Conservation (phyloP, 64 coral and sea anemone species). For the Porites australiensis region DNA sequence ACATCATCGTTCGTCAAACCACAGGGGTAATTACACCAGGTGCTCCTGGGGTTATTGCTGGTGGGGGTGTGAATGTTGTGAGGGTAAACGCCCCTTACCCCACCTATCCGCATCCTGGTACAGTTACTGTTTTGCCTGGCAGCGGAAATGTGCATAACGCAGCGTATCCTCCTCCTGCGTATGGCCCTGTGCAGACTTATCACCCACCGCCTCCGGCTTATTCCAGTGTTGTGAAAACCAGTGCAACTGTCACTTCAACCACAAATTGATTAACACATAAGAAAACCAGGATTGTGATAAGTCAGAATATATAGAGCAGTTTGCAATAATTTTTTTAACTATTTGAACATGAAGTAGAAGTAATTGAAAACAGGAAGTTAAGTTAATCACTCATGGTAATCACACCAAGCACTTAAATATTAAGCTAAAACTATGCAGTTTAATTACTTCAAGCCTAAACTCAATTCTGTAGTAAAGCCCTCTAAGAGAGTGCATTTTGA, state of each 20-base stretch:
- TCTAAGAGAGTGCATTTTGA: too few relatives aligned
- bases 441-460: too few relatives aligned
- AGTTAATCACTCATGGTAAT: too few relatives aligned
- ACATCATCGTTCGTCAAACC: slow-evolving; percentile 5
- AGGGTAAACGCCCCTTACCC: slow-evolving; percentile 22
- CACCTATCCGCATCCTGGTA: neutral
- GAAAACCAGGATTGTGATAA: neutral
- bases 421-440: too few relatives aligned
- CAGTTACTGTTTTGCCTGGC: neutral
- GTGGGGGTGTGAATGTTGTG: neutral
- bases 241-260: neutral
- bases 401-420: too few relatives aligned
- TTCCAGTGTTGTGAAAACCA: neutral
- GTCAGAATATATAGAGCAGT: too few relatives aligned
- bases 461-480: too few relatives aligned
- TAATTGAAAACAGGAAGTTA: too few relatives aligned
- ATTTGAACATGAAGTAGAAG: too few relatives aligned
- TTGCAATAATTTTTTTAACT: too few relatives aligned
- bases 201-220: slow-evolving; percentile 15
- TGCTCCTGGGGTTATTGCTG: neutral
- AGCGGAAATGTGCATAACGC: neutral
- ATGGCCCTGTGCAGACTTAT: neutral
- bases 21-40: neutral
- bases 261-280: neutral
- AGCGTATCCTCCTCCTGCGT: slow-evolving; percentile 5